Conservation (phyloP, 2,113 vertebrate species). For the Gymnorhina tibicen region DNA sequence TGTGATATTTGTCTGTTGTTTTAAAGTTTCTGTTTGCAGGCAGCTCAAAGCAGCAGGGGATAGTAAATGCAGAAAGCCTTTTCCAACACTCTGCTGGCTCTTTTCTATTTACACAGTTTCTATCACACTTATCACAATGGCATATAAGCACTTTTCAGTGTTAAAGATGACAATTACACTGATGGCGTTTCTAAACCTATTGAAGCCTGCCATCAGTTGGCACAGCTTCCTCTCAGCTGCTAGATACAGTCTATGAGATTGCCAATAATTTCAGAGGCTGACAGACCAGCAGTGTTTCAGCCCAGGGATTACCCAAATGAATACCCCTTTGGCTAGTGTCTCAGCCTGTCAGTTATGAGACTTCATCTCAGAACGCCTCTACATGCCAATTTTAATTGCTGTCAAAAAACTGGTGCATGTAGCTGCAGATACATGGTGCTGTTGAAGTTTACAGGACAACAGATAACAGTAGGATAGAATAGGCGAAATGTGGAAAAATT, state of each 20-base stretch:
- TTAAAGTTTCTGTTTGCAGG: background rate
- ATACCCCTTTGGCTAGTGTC: conserved; percentile 29
- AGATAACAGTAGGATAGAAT: background rate
- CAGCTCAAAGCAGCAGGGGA: background rate
- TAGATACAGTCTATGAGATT: conserved; percentile 1
- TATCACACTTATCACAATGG: background rate
- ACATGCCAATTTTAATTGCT: conserved; percentile 54
- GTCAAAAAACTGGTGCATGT: background rate
- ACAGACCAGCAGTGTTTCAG: conserved; percentile 53
- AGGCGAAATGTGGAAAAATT: background rate
- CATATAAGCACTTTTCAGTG: background rate
- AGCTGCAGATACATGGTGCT: background rate
- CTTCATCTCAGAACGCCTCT: conserved; percentile 17
- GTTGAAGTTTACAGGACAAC: background rate
- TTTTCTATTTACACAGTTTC: background rate
- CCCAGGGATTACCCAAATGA: conserved; percentile 5
- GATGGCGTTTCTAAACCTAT: background rate
- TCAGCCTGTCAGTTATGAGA: conserved; percentile 43
- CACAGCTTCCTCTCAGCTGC: conserved; percentile 52
- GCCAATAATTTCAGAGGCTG: conserved; percentile 53
- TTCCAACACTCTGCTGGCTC: background rate
- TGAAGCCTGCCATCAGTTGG: conserved; percentile 41
- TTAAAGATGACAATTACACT: conserved; percentile 45
- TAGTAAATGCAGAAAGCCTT: background rate
- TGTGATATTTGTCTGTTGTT: background rate